Conservation (phyloP, 37 sponge, comb jelly and placozoan species). For the Ianthella basta region DNA sequence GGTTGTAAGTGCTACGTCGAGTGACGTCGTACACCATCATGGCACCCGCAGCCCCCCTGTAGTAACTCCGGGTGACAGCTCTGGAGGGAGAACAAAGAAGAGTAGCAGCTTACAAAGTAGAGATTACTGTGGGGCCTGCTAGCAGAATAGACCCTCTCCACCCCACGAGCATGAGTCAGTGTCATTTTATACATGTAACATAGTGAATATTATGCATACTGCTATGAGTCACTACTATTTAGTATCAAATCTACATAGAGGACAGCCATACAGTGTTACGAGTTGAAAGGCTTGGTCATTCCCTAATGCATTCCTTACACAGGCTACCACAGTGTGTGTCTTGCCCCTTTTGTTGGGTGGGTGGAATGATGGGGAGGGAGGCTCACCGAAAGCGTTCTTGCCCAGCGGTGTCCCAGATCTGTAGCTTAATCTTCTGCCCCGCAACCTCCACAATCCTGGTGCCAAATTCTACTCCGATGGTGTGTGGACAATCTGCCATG, state of each 20-base stretch:
- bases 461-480: constrained; percentile 99
- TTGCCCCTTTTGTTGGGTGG: too few relatives aligned
- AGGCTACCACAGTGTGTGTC: background rate
- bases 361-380: background rate
- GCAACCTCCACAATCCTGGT: constrained; percentile 98
- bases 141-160: background rate
- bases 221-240: too few relatives aligned
- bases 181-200: too few relatives aligned
- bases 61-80: constrained; percentile 99
- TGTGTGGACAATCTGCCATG: constrained; percentile 99
- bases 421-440: constrained; percentile 98
- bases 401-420: constrained; percentile 99
- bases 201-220: too few relatives aligned
- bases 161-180: background rate
- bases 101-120: too few relatives aligned
- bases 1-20: constrained; percentile 98
- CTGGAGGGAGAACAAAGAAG: constrained; percentile 39
- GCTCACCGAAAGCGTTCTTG: constrained; percentile 96
- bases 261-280: too few relatives aligned
- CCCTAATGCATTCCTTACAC: too few relatives aligned
- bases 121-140: background rate
- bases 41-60: constrained; percentile 99
- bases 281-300: too few relatives aligned
- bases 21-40: constrained; percentile 99
- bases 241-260: too few relatives aligned